Percentiles rank a stretch among this genome's conserved stretches.
phyloP scores from a whole-genome alignment of 2,888 invertebrate species.

The Coenonympha glycerion region DNA sequence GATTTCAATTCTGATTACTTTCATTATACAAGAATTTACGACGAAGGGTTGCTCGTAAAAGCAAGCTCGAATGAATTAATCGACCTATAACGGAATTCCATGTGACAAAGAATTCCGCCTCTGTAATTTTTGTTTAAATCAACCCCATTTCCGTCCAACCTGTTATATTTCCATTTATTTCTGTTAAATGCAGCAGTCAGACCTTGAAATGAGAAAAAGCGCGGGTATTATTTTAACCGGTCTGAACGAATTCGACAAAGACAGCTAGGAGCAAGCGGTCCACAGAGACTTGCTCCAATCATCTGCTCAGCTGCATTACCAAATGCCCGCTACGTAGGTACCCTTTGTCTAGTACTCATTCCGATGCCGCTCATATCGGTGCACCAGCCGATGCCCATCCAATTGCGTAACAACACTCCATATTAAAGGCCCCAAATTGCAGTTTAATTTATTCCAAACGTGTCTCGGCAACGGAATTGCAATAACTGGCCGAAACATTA shows the following conservation, averaged over 20 bases:
- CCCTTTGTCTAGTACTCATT: conserved; percentile 64
- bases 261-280: neutral
- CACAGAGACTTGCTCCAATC: conserved; percentile 5
- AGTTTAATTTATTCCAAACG: conserved; percentile 74
- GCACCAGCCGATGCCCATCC: conserved; percentile 55
- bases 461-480: conserved; percentile 73
- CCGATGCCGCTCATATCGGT: conserved; percentile 67
- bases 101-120: neutral
- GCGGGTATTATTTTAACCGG: neutral
- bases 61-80: too few species aligned
- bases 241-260: conserved; percentile 2
- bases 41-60: too few species aligned
- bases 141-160: neutral
- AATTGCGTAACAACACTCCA: conserved; percentile 70
- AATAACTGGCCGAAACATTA: conserved; percentile 72
- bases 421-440: conserved; percentile 74
- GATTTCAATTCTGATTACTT: too few species aligned
- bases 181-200: neutral
- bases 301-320: conserved; percentile 9
- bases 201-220: neutral
- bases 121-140: neutral
- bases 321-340: conserved; percentile 8
- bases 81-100: too few species aligned
- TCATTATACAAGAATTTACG: too few species aligned
- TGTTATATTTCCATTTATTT: neutral